Conservation (phyloP, 1,140 invertebrate genomes). For the Luehdorfia chinensis region DNA sequence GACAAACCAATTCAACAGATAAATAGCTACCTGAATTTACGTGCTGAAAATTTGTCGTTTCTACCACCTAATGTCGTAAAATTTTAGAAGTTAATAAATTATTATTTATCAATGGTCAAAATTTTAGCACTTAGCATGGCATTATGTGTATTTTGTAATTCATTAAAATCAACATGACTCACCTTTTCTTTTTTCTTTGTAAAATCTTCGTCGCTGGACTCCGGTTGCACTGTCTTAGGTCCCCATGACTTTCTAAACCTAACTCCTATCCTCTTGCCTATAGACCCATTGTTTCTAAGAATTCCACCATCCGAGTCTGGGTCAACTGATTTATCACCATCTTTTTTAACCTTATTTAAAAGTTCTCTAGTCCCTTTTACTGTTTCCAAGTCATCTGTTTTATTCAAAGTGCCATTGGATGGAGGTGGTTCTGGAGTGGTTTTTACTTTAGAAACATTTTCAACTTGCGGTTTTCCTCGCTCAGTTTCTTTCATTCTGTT, state of each 20-base stretch:
- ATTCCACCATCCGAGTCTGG: constrained; percentile 54
- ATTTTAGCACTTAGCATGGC: background rate
- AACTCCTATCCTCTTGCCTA: constrained; percentile 51
- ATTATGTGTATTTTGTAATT: constrained; percentile 13
- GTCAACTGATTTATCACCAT: constrained; percentile 58
- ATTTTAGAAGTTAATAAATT: background rate
- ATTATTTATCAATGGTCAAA: constrained; percentile 15
- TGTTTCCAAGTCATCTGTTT: constrained; percentile 17
- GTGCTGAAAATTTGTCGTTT: constrained; percentile 39
- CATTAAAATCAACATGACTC: no score
- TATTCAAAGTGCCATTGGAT: constrained; percentile 18
- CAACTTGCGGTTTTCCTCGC: constrained; percentile 15
- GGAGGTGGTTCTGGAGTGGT: background rate
- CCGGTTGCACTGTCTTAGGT: constrained; percentile 47
- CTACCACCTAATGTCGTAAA: constrained; percentile 49
- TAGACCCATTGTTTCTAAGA: constrained; percentile 42
- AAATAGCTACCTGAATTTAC: constrained; percentile 41
- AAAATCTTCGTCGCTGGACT: constrained; percentile 58
- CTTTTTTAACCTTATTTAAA: constrained; percentile 40
- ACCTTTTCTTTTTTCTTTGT: constrained; percentile 55
- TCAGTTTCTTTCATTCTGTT: constrained; percentile 31
- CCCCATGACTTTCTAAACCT: constrained; percentile 64
- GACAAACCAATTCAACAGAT: constrained; percentile 15
- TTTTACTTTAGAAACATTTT: constrained; percentile 17
- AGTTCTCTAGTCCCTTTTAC: background rate